A percentile compares a stretch with the other conserved stretches of the same genome.
Evolutionary conservation across 2,888 invertebrate species (phyloP).

Genomic region (Rotaria sp.): DNA sequence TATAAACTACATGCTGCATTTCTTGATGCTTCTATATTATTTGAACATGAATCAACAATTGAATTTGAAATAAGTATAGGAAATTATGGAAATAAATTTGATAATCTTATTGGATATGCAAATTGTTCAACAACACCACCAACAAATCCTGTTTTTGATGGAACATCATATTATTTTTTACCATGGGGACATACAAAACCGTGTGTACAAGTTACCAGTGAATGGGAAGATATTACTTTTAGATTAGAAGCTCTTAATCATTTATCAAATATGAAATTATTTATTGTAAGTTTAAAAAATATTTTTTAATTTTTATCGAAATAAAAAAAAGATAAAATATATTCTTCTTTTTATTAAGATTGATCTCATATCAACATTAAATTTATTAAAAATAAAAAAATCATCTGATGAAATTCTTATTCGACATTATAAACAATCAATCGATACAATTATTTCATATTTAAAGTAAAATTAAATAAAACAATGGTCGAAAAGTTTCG

Average conservation of each 20-base stretch:
- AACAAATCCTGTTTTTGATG: slow-evolving; percentile 58
- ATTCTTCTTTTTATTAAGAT: neutral
- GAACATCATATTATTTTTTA: slow-evolving; percentile 57
- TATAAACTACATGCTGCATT: slow-evolving; percentile 56
- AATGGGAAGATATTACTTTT: slow-evolving; percentile 57
- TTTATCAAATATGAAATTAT: slow-evolving; percentile 37
- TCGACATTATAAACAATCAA: slow-evolving; percentile 15
- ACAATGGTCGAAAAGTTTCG: neutral
- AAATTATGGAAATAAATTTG: slow-evolving; percentile 58
- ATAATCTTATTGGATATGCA: slow-evolving; percentile 54
- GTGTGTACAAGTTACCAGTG: slow-evolving; percentile 54
- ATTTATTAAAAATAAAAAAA: slow-evolving; percentile 15
- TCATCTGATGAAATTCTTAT: slow-evolving; percentile 31
- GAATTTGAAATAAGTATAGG: slow-evolving; percentile 58
- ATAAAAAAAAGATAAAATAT: no score
- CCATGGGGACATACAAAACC: slow-evolving; percentile 57
- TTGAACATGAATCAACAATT: slow-evolving; percentile 54
- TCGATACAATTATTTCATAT: neutral
- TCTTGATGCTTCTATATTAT: slow-evolving; percentile 56
- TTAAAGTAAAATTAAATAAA: neutral
- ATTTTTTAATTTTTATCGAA: neutral
- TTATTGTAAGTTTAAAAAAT: slow-evolving; percentile 39
- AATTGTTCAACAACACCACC: slow-evolving; percentile 57
- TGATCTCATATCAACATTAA: slow-evolving; percentile 10
- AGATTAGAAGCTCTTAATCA: slow-evolving; percentile 55